Evolutionary conservation across 2,113 vertebrate genomes (phyloP).

Genomic region (Pedionomus torquatus): DNA sequence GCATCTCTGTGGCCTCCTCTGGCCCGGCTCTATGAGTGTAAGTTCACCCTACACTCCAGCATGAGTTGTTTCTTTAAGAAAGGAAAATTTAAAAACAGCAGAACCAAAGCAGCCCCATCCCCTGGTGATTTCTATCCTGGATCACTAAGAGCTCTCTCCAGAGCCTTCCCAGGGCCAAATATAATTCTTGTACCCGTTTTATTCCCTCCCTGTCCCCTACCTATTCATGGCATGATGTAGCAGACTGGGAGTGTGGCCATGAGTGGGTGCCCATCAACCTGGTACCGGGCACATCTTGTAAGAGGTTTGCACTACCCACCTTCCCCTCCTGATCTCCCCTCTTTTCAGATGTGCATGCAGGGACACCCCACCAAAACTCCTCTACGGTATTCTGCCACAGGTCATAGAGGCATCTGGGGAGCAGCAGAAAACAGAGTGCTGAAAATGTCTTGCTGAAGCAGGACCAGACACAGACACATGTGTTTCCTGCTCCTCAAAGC

Average conservation of each 20-base stretch:
- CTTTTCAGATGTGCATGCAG: not conserved
- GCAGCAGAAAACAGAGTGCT: not conserved
- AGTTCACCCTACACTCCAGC: not conserved
- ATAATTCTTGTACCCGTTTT: accelerated
- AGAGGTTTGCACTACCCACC: not conserved
- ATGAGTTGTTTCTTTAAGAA: not conserved
- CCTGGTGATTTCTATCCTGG: not conserved
- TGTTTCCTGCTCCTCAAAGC: not conserved
- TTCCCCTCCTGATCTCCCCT: not conserved
- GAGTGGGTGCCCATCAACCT: not conserved
- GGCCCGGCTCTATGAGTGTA: too few relatives aligned
- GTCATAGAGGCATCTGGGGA: not conserved
- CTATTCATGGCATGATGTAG: accelerated
- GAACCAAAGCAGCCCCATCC: not conserved
- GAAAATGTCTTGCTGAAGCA: not conserved
- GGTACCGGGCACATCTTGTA: not conserved
- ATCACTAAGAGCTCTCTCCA: too few relatives aligned
- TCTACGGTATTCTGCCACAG: not conserved
- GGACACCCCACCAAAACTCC: not conserved
- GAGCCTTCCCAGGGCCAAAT: not conserved
- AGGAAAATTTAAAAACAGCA: not conserved
- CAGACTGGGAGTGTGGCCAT: not conserved
- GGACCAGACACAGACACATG: not conserved
- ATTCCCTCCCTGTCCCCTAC: not conserved
- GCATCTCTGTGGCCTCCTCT: too few relatives aligned